Base-by-base conservation (phyloP, 37 sponge, comb jelly and placozoan genomes). In the Petrosia ficiformis region DNA sequence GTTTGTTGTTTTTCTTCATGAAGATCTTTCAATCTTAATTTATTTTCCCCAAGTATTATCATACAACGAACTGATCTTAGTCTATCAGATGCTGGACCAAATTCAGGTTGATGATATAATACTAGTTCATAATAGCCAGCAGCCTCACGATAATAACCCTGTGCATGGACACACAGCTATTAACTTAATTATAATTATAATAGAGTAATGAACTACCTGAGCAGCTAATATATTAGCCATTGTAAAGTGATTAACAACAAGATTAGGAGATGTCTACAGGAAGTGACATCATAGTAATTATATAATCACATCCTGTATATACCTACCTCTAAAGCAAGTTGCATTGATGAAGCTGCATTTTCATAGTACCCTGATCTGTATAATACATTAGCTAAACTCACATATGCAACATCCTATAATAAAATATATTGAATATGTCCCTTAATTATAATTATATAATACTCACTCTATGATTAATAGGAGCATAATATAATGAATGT, bases 351-450 rank as follows among this genome's bases (percentile, higher is more conserved):
- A 26, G 75, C 75, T 32, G 95, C 91, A 72, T 94, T 91, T 64
- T 44, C 41, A 25, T 79, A 75, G 41, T 77, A 84, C 1, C 87
- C 82, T 6, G 77, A 71, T 11, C 80, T 78, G 68, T 94, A 91
- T 36, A 90, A 82, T 1, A 94, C 90, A 72, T 94, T 94, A 43
- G 87, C 84, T 26, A 90, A 77, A 52, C 83, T 90, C 40, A 94
- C 84, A 37, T 86, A 59, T 8, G 87, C 95, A 65, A 94, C 88
- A 76, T 94, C 95, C 81, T 83, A 22, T 60, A 63, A 22, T 39
- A 57, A 48, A 14, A 42, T 48, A 72, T 21, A 36, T 38, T 38
- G 31, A 3, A 10, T 56, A 2, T 25, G 66, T 64, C 29, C 32
- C n/a, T 30, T 25, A 11, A 25, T 10, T 29, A 64, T 30, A 21